Conservation (phyloP, 2,113 vertebrate species). For the Lepus americanus region DNA sequence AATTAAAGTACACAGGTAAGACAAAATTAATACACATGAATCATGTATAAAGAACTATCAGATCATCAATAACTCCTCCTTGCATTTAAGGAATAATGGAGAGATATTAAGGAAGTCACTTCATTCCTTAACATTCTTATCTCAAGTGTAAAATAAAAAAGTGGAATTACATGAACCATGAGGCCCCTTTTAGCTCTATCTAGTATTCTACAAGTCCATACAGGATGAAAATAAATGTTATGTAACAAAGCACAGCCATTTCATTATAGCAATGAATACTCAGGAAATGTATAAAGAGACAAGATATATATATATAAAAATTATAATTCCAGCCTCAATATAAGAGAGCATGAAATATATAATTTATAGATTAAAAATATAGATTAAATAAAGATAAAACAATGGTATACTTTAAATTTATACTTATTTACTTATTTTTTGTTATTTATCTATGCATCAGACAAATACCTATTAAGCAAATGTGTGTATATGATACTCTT, state of each 20-base stretch:
- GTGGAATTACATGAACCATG: neutral
- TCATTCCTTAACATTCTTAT: constrained; percentile 15
- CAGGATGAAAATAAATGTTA: neutral
- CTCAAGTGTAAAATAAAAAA: neutral
- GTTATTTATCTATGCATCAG: neutral
- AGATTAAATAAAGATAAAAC: constrained; percentile 40
- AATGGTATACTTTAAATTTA: neutral
- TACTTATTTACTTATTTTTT: neutral
- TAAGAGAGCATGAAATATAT: neutral
- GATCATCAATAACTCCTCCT: neutral
- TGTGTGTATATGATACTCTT: neutral
- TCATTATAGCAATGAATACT: neutral
- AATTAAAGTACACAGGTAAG: neutral
- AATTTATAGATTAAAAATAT: neutral
- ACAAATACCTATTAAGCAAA: neutral
- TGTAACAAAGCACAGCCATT: neutral
- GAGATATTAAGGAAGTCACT: neutral
- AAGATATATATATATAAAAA: neutral
- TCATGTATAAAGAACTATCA: neutral
- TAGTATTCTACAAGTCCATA: neutral
- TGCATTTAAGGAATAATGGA: neutral
- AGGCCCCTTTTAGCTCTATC: neutral
- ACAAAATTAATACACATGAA: neutral
- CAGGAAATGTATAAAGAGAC: neutral
- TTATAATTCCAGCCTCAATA: neutral